These are phyloP conservation scores for Sitophilus oryzae DNA, from an alignment of 1,140 invertebrate genomes.

Conservation along the genomic window DNA sequence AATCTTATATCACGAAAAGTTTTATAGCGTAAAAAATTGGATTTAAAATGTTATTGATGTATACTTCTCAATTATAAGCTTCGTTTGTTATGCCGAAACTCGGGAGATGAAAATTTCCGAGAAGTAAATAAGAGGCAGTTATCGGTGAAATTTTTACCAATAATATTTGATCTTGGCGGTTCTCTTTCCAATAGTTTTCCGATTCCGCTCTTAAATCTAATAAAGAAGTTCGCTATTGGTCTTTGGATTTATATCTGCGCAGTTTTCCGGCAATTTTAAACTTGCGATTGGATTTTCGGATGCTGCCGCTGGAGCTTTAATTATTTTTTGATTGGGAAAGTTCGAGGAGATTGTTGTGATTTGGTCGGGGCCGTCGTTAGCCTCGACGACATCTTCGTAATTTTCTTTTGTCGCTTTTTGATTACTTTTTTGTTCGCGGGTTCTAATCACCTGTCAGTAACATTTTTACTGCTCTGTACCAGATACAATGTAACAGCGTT, in stretches of 20 bases:
- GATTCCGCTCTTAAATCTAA: constrained; percentile 1
- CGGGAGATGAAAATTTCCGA: too few species aligned
- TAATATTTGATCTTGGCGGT: background rate
- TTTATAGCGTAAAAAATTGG: too few species aligned
- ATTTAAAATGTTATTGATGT: too few species aligned
- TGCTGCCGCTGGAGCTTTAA: constrained; percentile 2
- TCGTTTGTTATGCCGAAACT: too few species aligned
- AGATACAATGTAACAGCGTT: background rate
- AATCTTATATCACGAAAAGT: too few species aligned
- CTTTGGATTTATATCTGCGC: constrained; percentile 5
- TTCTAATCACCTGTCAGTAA: background rate
- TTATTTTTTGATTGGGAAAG: constrained; percentile 16
- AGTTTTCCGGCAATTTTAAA: constrained; percentile 1
- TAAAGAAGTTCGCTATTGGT: constrained; percentile 3
- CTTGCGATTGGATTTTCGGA: constrained; percentile 5
- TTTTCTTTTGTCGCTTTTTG: background rate
- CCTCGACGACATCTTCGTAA: too few species aligned
- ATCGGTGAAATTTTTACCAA: background rate
- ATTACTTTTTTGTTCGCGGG: background rate
- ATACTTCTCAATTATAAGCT: too few species aligned
- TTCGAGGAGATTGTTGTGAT: background rate
- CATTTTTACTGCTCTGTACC: background rate
- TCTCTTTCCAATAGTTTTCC: background rate
- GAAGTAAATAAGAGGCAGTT: background rate
- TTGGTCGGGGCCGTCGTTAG: too few species aligned